Evolutionary conservation across 2,797 vertebrate genomes (phyloP).

Genomic region (Phrynocephalus forsythii): DNA sequence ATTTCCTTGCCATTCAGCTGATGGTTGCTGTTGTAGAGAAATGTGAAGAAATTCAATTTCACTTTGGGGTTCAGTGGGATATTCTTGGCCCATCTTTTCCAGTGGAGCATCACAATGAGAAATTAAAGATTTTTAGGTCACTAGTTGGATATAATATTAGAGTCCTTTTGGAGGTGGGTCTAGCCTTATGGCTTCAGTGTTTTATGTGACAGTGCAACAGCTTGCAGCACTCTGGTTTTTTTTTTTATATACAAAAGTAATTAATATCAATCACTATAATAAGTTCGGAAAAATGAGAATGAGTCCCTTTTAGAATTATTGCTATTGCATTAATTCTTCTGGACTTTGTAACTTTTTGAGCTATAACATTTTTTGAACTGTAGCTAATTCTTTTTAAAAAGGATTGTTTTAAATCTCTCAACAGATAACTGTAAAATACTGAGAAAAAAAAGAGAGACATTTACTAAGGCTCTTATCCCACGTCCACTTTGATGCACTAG

Average conservation of each 20-base stretch:
- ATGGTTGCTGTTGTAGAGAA: background rate
- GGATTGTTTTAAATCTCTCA: background rate
- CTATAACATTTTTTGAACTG: background rate
- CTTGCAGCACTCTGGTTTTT: background rate
- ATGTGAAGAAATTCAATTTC: background rate
- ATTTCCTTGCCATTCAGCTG: background rate
- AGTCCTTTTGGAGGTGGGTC: no score
- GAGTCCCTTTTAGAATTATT: background rate
- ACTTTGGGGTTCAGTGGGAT: background rate
- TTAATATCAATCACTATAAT: background rate
- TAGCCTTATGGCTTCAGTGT: background rate
- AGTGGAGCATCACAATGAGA: no score
- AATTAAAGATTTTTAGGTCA: no score
- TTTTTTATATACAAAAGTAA: background rate
- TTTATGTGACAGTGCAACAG: background rate
- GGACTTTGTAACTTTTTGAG: background rate
- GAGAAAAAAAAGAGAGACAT: background rate
- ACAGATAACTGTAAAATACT: background rate
- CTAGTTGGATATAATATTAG: no score
- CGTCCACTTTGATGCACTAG: no score
- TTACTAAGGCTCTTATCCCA: no score
- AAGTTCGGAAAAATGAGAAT: background rate
- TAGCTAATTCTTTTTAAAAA: background rate
- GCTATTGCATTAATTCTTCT: background rate
- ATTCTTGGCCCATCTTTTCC: background rate